Conservation (phyloP, 2,797 vertebrate species). For the Hirundo rustica region DNA sequence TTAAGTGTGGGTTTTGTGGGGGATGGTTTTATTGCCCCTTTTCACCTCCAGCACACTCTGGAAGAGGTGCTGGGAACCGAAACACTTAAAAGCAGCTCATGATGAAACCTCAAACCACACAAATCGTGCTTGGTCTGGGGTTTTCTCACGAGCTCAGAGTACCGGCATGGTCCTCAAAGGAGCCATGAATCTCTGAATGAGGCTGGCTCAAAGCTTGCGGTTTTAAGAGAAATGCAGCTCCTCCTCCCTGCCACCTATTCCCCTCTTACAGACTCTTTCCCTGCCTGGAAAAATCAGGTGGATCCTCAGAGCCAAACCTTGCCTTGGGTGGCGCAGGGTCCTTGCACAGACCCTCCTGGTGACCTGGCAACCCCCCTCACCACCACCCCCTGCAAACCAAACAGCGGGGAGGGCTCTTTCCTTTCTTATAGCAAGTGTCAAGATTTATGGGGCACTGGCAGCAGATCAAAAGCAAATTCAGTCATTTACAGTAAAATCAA, state of each 20-base stretch:
- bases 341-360: not conserved
- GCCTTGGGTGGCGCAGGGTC: fast-evolving
- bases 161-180: not conserved
- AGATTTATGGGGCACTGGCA: conserved; percentile 67
- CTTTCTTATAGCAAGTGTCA: conserved; percentile 19
- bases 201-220: not conserved
- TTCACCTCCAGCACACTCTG: conserved; percentile 44
- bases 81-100: conserved; percentile 41
- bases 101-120: conserved; percentile 66
- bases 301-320: not conserved
- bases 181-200: not conserved
- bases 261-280: not conserved
- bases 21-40: conserved; percentile 41
- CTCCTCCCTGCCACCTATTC: not conserved
- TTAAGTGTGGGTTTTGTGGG: conserved; percentile 56
- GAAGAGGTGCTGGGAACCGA: conserved; percentile 40
- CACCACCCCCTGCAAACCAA: not conserved
- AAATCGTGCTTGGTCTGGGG: conserved; percentile 12
- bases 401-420: not conserved
- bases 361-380: not conserved
- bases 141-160: conserved; percentile 14
- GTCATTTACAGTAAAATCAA: conserved; percentile 75
- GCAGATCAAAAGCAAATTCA: conserved; percentile 65
- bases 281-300: not conserved
- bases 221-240: not conserved